These are phyloP conservation scores for Boleophthalmus pectinirostris DNA, from an alignment of 2,113 vertebrate species.

Conservation along the genomic window DNA sequence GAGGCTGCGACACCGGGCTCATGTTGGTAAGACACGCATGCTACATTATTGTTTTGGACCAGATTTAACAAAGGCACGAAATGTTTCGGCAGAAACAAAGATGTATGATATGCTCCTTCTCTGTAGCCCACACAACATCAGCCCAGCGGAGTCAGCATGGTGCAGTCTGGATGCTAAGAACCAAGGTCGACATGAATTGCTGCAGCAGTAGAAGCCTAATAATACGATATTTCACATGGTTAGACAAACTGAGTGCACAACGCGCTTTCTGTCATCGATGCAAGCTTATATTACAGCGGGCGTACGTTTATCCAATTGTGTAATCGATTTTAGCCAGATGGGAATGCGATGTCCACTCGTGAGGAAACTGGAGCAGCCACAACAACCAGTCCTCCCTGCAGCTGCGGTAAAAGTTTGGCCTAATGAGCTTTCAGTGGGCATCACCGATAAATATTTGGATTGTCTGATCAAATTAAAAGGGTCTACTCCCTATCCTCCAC, in stretches of 20 bases:
- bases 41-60: background rate
- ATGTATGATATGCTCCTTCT: slow-evolving; percentile 36
- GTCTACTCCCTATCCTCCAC: background rate
- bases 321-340: slow-evolving; percentile 48
- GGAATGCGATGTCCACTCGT: slow-evolving; percentile 53
- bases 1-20: slow-evolving; percentile 22
- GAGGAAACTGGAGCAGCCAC: slow-evolving; percentile 42
- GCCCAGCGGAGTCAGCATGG: slow-evolving; percentile 56
- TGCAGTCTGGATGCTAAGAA: slow-evolving; percentile 65
- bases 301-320: slow-evolving; percentile 32
- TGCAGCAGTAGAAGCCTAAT: slow-evolving; percentile 22
- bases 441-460: slow-evolving; percentile 20
- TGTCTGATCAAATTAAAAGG: background rate
- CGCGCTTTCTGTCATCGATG: slow-evolving; percentile 14
- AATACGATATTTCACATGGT: slow-evolving; percentile 24
- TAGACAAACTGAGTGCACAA: slow-evolving; percentile 2
- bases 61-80: background rate
- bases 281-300: slow-evolving; percentile 13
- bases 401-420: slow-evolving; percentile 70
- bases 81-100: slow-evolving; percentile 22
- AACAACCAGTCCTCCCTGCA: slow-evolving; percentile 67
- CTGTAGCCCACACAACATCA: slow-evolving; percentile 36
- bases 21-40: slow-evolving; percentile 63
- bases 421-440: slow-evolving; percentile 43
- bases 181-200: slow-evolving; percentile 70